Evolutionary conservation across 2,113 vertebrate species (phyloP), one percentile per base, ranked within the genome.

Genomic region (Eira barbara): DNA sequence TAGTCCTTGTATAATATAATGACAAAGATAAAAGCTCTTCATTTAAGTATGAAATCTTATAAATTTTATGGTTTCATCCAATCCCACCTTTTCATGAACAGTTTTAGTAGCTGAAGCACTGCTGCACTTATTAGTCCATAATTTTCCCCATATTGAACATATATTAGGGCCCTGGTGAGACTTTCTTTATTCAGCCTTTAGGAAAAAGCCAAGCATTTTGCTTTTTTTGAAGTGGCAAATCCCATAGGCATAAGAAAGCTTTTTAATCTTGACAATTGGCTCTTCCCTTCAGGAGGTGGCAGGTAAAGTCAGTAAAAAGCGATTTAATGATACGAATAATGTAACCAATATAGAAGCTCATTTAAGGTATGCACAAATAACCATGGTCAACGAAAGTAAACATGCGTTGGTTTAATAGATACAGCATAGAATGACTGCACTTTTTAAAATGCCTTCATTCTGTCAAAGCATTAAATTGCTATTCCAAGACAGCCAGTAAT

Each of bases 321-420:
- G 10, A 21, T 74, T 96, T 92, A 96, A 27, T 94, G 89, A 23
- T 47, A 94, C 1, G 29, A 95, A 78, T 88, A 89, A 82, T 57
- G 29, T 61, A 94, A 76, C n/a, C 80, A 78, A 81, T 91, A 21
- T 3, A 92, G 73, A 82, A 95, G n/a, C 31, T 94, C 27, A 59
- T 93, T 95, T 88, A 97, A 94, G 36, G 29, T 5, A 47, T 59
- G 20, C 63, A 65, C n/a, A 92, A 96, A 95, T n/a, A 97, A 76
- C 47, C 49, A 7, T 57, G 90, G 31, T 90, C 85, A 94, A 97
- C 95, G 17, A 45, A 91, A 96, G 5, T 45, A 82, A 97, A 61
- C 10, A 89, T 12, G 0, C 49, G 55, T 94, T 84, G 47, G 57
- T 97, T 98, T 85, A 97, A 95, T 79, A 97, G 87, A 34, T 61